Conservation (phyloP, 2,797 vertebrate species). For the Tapera naevia region DNA sequence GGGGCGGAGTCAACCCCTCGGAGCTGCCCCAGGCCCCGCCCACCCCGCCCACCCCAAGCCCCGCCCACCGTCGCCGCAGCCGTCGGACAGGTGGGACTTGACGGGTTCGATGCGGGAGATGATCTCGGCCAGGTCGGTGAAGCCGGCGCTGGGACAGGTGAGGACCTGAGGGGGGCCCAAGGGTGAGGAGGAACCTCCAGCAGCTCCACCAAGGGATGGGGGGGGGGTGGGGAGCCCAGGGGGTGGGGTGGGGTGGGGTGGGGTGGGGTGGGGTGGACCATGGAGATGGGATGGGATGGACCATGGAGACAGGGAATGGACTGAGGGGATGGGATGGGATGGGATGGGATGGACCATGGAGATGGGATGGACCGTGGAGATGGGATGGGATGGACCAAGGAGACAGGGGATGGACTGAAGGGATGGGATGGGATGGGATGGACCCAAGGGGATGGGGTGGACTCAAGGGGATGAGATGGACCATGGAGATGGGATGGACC, state of each 20-base stretch:
- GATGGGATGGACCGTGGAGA: too few relatives aligned
- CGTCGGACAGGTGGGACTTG: conserved; percentile 81
- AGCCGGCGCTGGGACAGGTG: conserved; percentile 86
- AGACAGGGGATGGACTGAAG: background rate
- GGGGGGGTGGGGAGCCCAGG: background rate
- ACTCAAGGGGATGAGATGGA: too few relatives aligned
- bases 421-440: too few relatives aligned
- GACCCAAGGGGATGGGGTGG: too few relatives aligned
- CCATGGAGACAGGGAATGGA: background rate
- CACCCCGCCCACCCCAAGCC: background rate
- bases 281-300: background rate
- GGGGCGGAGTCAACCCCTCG: background rate
- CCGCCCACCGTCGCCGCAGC: conserved; percentile 83
- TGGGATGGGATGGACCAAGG: too few relatives aligned
- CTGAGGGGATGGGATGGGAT: too few relatives aligned
- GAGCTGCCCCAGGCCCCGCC: accelerated
- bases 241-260: too few relatives aligned
- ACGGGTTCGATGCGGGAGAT: conserved; percentile 93
- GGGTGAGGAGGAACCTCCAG: too few relatives aligned
- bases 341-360: background rate
- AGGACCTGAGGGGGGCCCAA: conserved; percentile 48
- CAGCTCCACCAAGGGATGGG: too few relatives aligned
- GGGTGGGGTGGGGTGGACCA: background rate
- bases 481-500: too few relatives aligned
- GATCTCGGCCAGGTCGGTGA: conserved; percentile 95